phyloP scores from a whole-genome alignment of 2,113 vertebrate genomes.

The Cisticola juncidis region DNA sequence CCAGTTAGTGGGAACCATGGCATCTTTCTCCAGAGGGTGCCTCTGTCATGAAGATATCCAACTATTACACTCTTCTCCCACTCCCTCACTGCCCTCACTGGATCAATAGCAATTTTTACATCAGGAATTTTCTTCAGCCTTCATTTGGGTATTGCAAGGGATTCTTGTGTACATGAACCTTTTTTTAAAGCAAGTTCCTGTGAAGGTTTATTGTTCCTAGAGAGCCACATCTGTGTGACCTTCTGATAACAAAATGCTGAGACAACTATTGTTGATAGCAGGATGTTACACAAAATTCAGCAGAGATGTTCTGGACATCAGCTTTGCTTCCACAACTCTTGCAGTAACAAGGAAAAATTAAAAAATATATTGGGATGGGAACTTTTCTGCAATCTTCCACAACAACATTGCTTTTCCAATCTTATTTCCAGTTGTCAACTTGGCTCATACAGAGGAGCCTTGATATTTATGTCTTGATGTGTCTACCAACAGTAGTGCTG shows the following conservation, averaged over 20 bases:
- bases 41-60: not conserved
- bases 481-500: not conserved
- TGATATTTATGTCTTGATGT: not conserved
- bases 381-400: not conserved
- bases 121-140: not conserved
- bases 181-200: not conserved
- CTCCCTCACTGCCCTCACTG: not conserved
- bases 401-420: not conserved
- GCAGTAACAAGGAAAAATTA: not conserved
- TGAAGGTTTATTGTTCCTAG: not conserved
- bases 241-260: not conserved
- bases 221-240: not conserved
- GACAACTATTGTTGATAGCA: not conserved
- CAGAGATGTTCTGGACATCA: not conserved
- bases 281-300: not conserved
- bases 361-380: not conserved
- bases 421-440: not conserved
- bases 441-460: not conserved
- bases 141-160: not conserved
- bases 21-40: not conserved
- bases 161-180: not conserved
- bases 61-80: not conserved
- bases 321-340: conserved; percentile 25
- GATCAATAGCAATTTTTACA: not conserved
- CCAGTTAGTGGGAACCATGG: not conserved